phyloP scores from a whole-genome alignment of 2,888 invertebrate genomes.

The Polydrusus pterygomalis region DNA sequence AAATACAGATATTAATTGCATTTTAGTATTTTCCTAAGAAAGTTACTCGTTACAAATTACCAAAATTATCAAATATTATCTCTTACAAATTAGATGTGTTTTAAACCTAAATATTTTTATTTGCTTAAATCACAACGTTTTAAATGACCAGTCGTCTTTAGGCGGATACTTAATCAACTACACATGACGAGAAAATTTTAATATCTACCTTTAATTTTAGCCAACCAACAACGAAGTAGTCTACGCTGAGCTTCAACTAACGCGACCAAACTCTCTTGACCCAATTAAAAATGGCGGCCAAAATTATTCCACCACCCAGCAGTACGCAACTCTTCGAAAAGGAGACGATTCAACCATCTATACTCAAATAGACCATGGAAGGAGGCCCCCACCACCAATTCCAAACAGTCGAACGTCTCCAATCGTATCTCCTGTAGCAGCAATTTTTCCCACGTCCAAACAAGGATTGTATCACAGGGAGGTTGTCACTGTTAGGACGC shows the following conservation, averaged over 20 bases:
- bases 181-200: background rate
- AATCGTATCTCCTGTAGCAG: slow-evolving; percentile 71
- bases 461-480: slow-evolving; percentile 76
- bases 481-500: slow-evolving; percentile 82
- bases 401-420: slow-evolving; percentile 70
- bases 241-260: slow-evolving; percentile 77
- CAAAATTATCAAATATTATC: too few species aligned
- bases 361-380: slow-evolving; percentile 83
- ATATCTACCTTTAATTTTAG: slow-evolving; percentile 36
- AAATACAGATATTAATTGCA: too few species aligned
- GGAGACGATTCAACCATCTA: slow-evolving; percentile 82
- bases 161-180: too few species aligned
- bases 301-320: slow-evolving; percentile 56
- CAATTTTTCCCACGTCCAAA: slow-evolving; percentile 67
- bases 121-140: too few species aligned
- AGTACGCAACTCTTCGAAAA: slow-evolving; percentile 68
- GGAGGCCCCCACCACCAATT: slow-evolving; percentile 69
- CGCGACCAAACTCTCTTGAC: slow-evolving; percentile 74
- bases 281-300: slow-evolving; percentile 68
- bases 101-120: too few species aligned
- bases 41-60: too few species aligned
- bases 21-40: too few species aligned
- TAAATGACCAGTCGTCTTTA: too few species aligned
- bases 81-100: too few species aligned
- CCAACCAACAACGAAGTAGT: slow-evolving; percentile 74